These are phyloP conservation scores for Morphnarchus princeps DNA, from an alignment of 2,113 vertebrate genomes.

Conservation along the genomic window DNA sequence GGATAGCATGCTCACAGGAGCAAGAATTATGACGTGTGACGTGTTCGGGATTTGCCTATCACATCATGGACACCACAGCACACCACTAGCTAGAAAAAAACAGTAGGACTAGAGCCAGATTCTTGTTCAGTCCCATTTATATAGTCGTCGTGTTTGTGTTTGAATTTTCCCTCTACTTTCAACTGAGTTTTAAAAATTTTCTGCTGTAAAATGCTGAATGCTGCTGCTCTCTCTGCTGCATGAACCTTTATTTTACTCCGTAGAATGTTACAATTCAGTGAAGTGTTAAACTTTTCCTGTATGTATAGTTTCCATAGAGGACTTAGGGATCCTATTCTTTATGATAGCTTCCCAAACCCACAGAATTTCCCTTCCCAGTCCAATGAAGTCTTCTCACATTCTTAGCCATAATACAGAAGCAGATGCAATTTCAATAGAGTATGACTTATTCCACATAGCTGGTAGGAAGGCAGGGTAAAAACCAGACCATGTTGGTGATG, in stretches of 20 bases:
- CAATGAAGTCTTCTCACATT: not conserved
- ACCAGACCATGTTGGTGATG: not conserved
- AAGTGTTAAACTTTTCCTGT: not conserved
- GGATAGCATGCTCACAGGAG: not conserved
- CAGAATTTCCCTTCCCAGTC: not conserved
- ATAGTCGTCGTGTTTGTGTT: not conserved
- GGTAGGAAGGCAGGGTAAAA: not conserved
- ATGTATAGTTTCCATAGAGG: not conserved
- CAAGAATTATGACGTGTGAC: not conserved
- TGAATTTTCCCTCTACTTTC: not conserved
- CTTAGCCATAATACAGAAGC: not conserved
- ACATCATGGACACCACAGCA: not conserved
- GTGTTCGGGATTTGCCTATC: not conserved
- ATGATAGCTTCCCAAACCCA: not conserved
- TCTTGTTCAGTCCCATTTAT: not conserved
- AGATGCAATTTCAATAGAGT: not conserved
- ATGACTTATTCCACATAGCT: not conserved
- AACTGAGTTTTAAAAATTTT: not conserved
- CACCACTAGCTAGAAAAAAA: not conserved
- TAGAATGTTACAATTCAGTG: not conserved
- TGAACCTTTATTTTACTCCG: not conserved
- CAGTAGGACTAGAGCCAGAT: not conserved
- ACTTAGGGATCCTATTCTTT: not conserved
- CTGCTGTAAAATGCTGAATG: not conserved
- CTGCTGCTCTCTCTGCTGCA: not conserved